phyloP scores from a whole-genome alignment of 2,888 invertebrate species.

The Oligia fasciuncula region DNA sequence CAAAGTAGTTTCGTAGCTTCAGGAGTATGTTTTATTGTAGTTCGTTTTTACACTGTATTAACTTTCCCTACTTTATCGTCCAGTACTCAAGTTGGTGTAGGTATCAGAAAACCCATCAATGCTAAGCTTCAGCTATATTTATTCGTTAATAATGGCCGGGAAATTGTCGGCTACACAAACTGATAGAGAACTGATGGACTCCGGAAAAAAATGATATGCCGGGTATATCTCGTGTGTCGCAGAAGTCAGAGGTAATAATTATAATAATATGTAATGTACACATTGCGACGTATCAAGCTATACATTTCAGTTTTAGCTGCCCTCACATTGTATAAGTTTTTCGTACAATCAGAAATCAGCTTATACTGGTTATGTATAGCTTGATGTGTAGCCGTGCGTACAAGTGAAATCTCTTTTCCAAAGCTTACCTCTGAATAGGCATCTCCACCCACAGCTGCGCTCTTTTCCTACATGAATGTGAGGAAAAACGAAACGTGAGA shows the following conservation, averaged over 20 bases:
- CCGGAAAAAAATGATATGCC: not conserved
- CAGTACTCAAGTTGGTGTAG: not conserved
- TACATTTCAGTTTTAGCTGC: not conserved
- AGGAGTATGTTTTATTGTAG: not conserved
- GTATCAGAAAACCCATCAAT: not conserved
- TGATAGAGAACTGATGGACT: not conserved
- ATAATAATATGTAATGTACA: not conserved
- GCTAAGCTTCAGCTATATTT: not conserved
- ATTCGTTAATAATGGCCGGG: no score
- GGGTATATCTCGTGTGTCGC: not conserved
- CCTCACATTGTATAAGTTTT: no score
- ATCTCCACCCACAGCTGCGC: no score
- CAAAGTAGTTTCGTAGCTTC: conserved; percentile 43
- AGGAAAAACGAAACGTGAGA: not conserved
- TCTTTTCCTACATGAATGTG: no score
- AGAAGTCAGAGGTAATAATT: not conserved
- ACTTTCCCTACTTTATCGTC: not conserved
- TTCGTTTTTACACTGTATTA: no score
- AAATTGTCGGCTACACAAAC: not conserved
- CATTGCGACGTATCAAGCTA: not conserved
- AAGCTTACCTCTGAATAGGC: no score
- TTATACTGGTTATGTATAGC: no score
- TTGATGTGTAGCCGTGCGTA: no score
- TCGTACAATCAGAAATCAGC: no score
- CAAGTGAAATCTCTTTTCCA: no score